Base-by-base conservation (phyloP, 2,888 invertebrate genomes). In the Lasioglossum lativentre region DNA sequence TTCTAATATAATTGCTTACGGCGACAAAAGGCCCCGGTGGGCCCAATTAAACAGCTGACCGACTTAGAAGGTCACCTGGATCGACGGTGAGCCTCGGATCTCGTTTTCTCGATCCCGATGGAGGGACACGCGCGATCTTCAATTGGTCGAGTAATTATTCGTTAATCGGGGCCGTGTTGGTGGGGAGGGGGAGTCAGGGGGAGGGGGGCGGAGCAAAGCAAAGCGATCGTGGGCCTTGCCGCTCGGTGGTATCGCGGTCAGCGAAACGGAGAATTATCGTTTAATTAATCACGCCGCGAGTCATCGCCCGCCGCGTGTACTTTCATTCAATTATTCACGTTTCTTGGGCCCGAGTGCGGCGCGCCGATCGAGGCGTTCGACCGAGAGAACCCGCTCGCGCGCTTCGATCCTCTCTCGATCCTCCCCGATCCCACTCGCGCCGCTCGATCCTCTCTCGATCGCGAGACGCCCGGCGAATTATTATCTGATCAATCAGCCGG, bases 271-370 rank as follows among this genome's bases (percentile, higher is more conserved):
- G 30, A 47, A 68, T 56, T 82, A 85, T 82, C 76, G 79, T 27
- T 70, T 79, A 80, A 85, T 85, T 77, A 74, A 83, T 83, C 83
- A 63, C 56, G 23, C 40, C 38, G 59, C 47, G 42, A 72, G 70
- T 47, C 78, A 75, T 82, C 82, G 45, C 40, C 74, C 30, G 27
- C 42, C 75, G 40, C 68, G 52, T 34, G 56, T 59, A 56, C 82
- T 82, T 82, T 82, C 85, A 52, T 83, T 83, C 79, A 79, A 83
- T 80, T 80, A 83, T 83, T 79, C 79, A 63, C 63, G 74, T 70
- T 74, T 74, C 79, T 63, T 78, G 27, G 59, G 70, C 63, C 47
- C 42, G 19, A 19, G 70, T 14, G 52, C 40, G 42, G 56, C 45
- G 45, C 30, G 27, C 63, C 63, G 63, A 30, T 63, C 66, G 66